Evolutionary conservation across 2,113 vertebrate species (phyloP).

Genomic region (Syngnathus floridae): DNA sequence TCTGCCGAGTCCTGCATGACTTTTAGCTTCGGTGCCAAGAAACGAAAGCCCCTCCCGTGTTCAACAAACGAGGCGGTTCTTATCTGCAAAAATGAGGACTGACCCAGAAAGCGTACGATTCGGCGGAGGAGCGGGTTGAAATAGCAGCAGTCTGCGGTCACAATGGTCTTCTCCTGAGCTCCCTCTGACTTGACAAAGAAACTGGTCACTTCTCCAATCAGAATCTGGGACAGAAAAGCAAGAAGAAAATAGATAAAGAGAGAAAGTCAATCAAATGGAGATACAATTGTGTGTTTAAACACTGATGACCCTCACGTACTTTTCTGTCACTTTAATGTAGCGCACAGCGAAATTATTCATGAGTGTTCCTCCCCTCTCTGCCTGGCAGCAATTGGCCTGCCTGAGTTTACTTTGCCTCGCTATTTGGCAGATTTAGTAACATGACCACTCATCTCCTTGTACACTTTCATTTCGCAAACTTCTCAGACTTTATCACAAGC

Average conservation of each 20-base stretch:
- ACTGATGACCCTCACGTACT: constrained; percentile 21
- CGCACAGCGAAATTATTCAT: constrained; percentile 35
- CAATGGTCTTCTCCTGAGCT: constrained; percentile 79
- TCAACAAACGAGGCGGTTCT: constrained; percentile 7
- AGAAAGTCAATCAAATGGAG: constrained; percentile 14
- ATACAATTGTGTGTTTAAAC: constrained; percentile 9
- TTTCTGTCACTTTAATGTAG: constrained; percentile 23
- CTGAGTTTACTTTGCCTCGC: constrained; percentile 15
- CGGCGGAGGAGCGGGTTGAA: constrained; percentile 85
- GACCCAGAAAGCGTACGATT: constrained; percentile 85
- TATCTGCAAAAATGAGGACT: constrained; percentile 33
- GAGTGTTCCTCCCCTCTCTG: constrained; percentile 20
- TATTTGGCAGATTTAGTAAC: constrained; percentile 27
- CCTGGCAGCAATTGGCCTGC: constrained; percentile 4
- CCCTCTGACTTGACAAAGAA: constrained; percentile 77
- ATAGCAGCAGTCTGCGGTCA: constrained; percentile 85
- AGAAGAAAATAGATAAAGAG: background rate
- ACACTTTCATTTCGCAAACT: background rate
- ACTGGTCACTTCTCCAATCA: constrained; percentile 79
- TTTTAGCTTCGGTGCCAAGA: constrained; percentile 7
- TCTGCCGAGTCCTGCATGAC: background rate
- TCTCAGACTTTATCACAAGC: background rate
- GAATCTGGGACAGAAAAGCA: constrained; percentile 68
- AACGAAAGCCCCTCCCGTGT: background rate
- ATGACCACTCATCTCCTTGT: constrained; percentile 5